Percentiles rank a stretch among this genome's conserved stretches.
Conservation (phyloP, 2,797 vertebrate genomes). For the Arnoldichthys spilopterus region DNA sequence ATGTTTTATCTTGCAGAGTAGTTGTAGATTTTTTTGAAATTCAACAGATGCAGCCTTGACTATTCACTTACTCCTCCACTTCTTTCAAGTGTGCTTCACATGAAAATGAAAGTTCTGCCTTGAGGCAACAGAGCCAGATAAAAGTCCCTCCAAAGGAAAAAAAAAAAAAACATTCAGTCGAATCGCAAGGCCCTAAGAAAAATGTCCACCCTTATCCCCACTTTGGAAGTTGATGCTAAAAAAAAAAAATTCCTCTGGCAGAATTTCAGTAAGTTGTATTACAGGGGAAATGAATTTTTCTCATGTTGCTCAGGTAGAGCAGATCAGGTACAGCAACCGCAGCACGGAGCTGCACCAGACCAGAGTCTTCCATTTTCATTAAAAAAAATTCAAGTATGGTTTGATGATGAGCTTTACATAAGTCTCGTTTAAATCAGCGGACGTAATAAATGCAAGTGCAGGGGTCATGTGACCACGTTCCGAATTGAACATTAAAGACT, state of each 20-base stretch:
- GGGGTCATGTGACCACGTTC: not conserved
- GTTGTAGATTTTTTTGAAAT: conserved; percentile 61
- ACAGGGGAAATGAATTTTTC: conserved; percentile 53
- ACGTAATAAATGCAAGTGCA: not conserved
- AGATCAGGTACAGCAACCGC: conserved; percentile 22
- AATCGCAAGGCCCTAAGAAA: conserved; percentile 53
- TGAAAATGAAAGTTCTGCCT: conserved; percentile 79
- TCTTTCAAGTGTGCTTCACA: conserved; percentile 75
- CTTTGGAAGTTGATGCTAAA: conserved; percentile 46
- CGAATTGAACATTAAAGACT: conserved; percentile 50
- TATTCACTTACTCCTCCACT: conserved; percentile 78
- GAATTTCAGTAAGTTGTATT: conserved; percentile 30
- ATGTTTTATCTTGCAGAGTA: conserved; percentile 57
- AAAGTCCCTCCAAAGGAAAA: conserved; percentile 54
- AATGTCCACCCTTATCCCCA: conserved; percentile 56
- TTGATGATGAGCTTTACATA: not conserved
- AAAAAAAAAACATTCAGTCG: conserved; percentile 39
- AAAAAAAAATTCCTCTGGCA: conserved; percentile 39
- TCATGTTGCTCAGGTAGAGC: conserved; percentile 18
- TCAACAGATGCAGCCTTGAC: conserved; percentile 66
- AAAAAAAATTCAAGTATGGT: not conserved
- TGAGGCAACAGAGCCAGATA: conserved; percentile 66
- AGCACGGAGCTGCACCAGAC: not conserved
- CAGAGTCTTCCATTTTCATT: not conserved
- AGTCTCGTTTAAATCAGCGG: not conserved